Conservation (phyloP, 2,113 vertebrate genomes). For the Spizaetus ornatus region DNA sequence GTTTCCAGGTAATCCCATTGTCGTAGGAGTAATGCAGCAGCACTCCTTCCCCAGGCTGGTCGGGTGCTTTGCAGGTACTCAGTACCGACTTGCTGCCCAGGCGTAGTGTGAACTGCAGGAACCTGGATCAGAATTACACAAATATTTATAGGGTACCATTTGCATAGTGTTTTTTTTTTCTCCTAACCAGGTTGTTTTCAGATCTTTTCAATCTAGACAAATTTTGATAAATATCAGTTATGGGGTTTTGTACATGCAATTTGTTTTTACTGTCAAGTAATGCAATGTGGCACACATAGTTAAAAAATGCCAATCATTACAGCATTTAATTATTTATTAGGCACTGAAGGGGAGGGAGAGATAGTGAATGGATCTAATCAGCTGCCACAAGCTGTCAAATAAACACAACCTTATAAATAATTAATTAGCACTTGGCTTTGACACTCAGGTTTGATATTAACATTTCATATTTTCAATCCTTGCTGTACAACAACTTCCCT, state of each 20-base stretch:
- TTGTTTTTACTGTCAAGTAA: slow-evolving; percentile 46
- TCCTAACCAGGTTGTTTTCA: neutral
- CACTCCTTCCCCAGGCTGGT: slow-evolving; percentile 94
- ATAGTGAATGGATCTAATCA: slow-evolving; percentile 74
- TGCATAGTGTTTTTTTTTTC: neutral
- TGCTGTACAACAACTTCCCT: slow-evolving; percentile 31
- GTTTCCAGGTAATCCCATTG: slow-evolving; percentile 96
- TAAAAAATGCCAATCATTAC: slow-evolving; percentile 72
- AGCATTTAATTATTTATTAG: slow-evolving; percentile 78
- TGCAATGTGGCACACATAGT: slow-evolving; percentile 21
- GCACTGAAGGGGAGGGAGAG: slow-evolving; percentile 62
- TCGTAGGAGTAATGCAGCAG: slow-evolving; percentile 94
- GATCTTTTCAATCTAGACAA: slow-evolving; percentile 26
- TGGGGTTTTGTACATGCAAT: neutral
- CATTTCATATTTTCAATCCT: slow-evolving; percentile 58
- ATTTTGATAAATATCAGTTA: slow-evolving; percentile 25
- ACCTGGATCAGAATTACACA: slow-evolving; percentile 71
- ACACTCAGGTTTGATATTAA: slow-evolving; percentile 73
- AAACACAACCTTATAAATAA: slow-evolving; percentile 79
- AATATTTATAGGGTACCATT: neutral
- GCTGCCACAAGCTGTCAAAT: slow-evolving; percentile 79
- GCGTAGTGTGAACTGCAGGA: slow-evolving; percentile 93
- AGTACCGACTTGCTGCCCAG: slow-evolving; percentile 92
- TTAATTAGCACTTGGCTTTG: slow-evolving; percentile 73
- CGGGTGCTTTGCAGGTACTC: slow-evolving; percentile 92